These are phyloP conservation scores for Dryadula phaetusa DNA, from an alignment of 2,888 invertebrate genomes.

Conservation along the genomic window DNA sequence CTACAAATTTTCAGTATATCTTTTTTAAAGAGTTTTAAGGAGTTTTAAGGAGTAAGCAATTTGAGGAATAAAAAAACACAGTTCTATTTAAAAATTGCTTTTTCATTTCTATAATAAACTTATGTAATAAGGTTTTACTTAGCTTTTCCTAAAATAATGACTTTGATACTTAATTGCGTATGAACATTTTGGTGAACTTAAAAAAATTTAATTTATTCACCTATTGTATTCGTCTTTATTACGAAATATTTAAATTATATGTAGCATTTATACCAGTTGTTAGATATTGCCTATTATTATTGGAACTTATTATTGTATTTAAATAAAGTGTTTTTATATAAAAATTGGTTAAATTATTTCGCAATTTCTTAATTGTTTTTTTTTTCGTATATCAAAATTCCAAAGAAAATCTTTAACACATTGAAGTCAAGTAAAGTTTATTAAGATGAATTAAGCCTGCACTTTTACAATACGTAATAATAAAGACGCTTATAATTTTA, in stretches of 20 bases:
- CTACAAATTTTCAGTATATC: neutral
- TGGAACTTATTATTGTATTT: conserved; percentile 6
- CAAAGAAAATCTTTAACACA: too few relatives aligned
- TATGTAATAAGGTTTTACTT: neutral
- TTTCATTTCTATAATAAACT: neutral
- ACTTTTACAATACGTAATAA: too few relatives aligned
- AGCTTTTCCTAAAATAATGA: neutral
- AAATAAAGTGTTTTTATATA: conserved; percentile 1
- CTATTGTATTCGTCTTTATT: conserved; percentile 1
- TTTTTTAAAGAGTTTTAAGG: too few relatives aligned
- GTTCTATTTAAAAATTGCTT: neutral
- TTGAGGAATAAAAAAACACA: too few relatives aligned
- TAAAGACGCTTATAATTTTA: too few relatives aligned
- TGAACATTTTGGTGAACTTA: neutral
- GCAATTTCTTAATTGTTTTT: too few relatives aligned
- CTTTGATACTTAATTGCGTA: neutral
- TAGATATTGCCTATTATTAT: conserved; percentile 6
- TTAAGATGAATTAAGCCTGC: too few relatives aligned
- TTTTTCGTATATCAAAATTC: too few relatives aligned
- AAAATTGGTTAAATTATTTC: neutral
- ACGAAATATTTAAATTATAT: neutral
- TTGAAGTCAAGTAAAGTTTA: too few relatives aligned
- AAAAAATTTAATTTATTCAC: neutral
- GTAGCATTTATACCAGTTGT: neutral
- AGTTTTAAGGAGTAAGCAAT: too few relatives aligned